Conservation (phyloP, 2,888 invertebrate species). For the Cremastobaeus sp. region DNA sequence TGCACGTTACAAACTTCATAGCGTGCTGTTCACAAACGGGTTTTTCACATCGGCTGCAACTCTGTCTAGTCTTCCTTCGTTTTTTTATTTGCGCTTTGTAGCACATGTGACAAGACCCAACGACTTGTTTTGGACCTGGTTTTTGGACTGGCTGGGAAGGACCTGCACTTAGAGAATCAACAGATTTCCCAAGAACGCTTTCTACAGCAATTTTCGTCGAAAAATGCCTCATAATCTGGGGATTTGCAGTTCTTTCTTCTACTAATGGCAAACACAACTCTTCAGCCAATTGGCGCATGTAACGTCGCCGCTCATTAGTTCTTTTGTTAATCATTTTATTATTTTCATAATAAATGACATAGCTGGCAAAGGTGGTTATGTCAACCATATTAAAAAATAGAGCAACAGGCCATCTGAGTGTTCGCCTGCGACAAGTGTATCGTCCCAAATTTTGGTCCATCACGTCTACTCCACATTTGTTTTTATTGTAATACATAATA, state of each 20-base stretch:
- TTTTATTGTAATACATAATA: constrained; percentile 59
- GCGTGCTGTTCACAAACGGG: constrained; percentile 45
- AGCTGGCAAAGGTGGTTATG: constrained; percentile 32
- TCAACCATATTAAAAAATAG: background rate
- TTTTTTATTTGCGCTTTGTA: constrained; percentile 32
- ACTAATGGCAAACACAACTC: constrained; percentile 56
- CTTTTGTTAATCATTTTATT: constrained; percentile 58
- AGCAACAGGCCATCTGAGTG: constrained; percentile 1
- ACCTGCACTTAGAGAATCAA: too few species aligned
- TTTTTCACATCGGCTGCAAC: constrained; percentile 1
- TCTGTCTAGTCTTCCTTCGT: constrained; percentile 46
- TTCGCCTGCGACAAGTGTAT: constrained; percentile 2
- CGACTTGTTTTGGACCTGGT: constrained; percentile 33
- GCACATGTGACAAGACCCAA: constrained; percentile 41
- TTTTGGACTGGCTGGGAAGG: too few species aligned
- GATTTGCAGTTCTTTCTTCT: constrained; percentile 53
- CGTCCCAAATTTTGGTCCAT: constrained; percentile 7
- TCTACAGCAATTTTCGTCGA: constrained; percentile 48
- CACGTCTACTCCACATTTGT: constrained; percentile 4
- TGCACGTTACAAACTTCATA: too few species aligned
- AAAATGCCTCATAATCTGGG: constrained; percentile 37
- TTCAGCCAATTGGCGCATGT: constrained; percentile 44
- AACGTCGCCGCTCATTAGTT: constrained; percentile 51
- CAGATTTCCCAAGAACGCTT: constrained; percentile 19
- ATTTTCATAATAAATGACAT: constrained; percentile 59